A percentile compares a stretch with the other conserved stretches of the same genome.
Evolutionary conservation across 2,113 vertebrate genomes (phyloP).

Genomic region (Seriola aureovittata): DNA sequence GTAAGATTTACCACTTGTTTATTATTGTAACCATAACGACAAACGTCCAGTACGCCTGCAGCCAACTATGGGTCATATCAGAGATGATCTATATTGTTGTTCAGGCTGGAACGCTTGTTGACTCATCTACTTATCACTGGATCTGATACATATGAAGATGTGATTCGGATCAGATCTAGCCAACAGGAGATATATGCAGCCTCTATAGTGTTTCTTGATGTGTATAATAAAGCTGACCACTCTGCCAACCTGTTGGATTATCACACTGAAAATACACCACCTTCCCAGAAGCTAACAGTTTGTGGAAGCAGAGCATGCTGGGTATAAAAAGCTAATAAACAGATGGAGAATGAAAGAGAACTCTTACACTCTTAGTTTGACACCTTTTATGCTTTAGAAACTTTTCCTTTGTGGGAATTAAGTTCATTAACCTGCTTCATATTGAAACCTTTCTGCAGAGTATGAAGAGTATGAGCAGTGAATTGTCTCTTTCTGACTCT

Average conservation of each 20-base stretch:
- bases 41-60: no score
- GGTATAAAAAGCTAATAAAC: neutral
- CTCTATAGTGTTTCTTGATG: neutral
- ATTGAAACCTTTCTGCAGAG: neutral
- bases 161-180: no score
- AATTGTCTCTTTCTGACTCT: constrained; percentile 13
- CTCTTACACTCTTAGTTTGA: neutral
- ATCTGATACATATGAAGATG: no score
- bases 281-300: neutral
- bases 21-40: no score
- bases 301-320: neutral
- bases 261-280: no score
- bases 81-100: no score
- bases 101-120: no score
- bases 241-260: neutral
- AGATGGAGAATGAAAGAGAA: neutral
- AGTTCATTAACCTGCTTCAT: constrained; percentile 11
- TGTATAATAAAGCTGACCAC: neutral
- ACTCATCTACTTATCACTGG: no score
- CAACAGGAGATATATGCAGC: no score
- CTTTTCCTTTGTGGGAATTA: constrained; percentile 6
- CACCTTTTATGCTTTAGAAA: constrained; percentile 1
- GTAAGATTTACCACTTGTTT: no score
- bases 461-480: neutral
- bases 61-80: no score